Evolutionary conservation across 2,888 invertebrate genomes (phyloP).

Genomic region (Tetragnatha montana): DNA sequence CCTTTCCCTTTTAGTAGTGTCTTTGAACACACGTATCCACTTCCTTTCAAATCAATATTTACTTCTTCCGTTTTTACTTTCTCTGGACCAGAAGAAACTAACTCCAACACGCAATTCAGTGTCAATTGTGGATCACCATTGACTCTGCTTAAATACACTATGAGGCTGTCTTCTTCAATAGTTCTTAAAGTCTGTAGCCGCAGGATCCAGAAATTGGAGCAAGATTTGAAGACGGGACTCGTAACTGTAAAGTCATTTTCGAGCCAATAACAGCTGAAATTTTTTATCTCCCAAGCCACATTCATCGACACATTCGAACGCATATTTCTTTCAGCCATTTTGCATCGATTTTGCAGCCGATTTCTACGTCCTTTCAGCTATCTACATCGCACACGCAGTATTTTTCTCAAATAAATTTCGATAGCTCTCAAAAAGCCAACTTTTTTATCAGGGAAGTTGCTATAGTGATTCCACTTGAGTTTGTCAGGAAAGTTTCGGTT

Average conservation of each 20-base stretch:
- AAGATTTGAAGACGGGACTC: neutral
- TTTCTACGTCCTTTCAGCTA: too few relatives aligned
- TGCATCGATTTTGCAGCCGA: too few relatives aligned
- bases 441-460: too few relatives aligned
- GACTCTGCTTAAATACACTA: neutral
- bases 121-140: neutral
- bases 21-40: neutral
- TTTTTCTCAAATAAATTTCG: too few relatives aligned
- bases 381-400: too few relatives aligned
- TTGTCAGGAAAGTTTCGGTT: too few relatives aligned
- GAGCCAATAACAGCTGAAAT: neutral
- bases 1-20: neutral
- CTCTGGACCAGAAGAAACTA: neutral
- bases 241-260: neutral
- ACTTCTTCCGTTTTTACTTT: neutral
- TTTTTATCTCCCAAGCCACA: neutral
- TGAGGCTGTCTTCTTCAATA: neutral
- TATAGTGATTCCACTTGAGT: too few relatives aligned
- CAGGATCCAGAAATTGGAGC: neutral
- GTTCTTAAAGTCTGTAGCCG: neutral
- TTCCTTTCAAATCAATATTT: neutral
- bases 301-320: neutral
- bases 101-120: neutral
- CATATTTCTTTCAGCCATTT: too few relatives aligned
- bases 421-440: too few relatives aligned